phyloP scores from a whole-genome alignment of 2,113 vertebrate genomes.

The Chloroceryle aenea region DNA sequence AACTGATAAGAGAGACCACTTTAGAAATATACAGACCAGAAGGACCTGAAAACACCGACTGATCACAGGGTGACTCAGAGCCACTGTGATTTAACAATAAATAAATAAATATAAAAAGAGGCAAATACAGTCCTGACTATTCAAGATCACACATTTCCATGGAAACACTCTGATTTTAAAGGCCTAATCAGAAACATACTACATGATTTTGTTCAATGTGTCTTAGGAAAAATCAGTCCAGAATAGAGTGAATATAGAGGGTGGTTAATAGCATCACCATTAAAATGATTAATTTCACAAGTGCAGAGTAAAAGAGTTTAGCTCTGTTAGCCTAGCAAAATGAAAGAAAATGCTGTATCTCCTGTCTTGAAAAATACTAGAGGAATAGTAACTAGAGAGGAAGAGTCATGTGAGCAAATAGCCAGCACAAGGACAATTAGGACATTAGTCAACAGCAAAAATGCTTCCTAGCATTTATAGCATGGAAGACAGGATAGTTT shows the following conservation, averaged over 20 bases:
- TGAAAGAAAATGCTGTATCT: neutral
- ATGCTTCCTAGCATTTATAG: neutral
- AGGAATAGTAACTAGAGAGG: neutral
- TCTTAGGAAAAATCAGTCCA: neutral
- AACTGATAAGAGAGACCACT: neutral
- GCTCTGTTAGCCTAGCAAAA: neutral
- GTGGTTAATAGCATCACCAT: neutral
- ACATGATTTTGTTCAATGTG: neutral
- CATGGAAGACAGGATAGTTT: neutral
- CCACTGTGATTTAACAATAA: neutral
- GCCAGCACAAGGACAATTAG: neutral
- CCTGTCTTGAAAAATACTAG: neutral
- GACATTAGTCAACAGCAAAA: neutral
- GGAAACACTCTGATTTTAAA: neutral
- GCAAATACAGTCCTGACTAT: neutral
- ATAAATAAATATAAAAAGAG: neutral
- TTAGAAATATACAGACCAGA: neutral
- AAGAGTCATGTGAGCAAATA: neutral
- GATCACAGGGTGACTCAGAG: constrained; percentile 12
- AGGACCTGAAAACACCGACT: neutral
- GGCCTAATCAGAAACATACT: neutral
- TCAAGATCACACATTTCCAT: neutral
- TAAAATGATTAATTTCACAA: neutral
- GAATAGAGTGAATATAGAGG: neutral
- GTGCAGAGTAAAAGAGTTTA: neutral